Evolutionary conservation across 2,888 invertebrate species (phyloP).

Genomic region (Clunio marinus): DNA sequence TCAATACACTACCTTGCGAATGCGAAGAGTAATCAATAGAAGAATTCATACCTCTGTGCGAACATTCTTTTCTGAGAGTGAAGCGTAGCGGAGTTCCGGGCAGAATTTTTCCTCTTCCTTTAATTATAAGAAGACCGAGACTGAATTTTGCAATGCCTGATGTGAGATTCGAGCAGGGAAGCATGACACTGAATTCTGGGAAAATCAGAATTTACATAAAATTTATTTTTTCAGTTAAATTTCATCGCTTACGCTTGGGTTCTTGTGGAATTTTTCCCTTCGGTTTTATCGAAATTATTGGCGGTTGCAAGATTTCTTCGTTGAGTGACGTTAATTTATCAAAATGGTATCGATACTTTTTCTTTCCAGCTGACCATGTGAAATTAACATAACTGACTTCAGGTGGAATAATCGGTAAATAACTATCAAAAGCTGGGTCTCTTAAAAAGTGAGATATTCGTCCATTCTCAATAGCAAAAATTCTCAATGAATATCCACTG

Average conservation of each 20-base stretch:
- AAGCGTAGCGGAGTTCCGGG: conserved; percentile 83
- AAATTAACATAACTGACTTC: conserved; percentile 89
- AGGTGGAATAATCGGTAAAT: conserved; percentile 84
- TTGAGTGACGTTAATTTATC: conserved; percentile 80
- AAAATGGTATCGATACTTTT: conserved; percentile 81
- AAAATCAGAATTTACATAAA: conserved; percentile 32
- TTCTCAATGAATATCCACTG: conserved; percentile 82
- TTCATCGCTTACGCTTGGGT: conserved; percentile 65
- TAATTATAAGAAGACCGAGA: conserved; percentile 79
- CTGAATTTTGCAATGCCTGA: conserved; percentile 84
- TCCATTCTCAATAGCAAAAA: conserved; percentile 85
- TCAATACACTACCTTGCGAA: conserved; percentile 52
- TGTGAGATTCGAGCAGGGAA: conserved; percentile 82
- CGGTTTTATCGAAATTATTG: conserved; percentile 81
- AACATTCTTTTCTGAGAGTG: conserved; percentile 87
- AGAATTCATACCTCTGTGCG: conserved; percentile 78
- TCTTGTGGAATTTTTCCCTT: conserved; percentile 80
- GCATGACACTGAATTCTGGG: conserved; percentile 81
- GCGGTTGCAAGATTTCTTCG: conserved; percentile 76
- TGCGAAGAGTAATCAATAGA: conserved; percentile 41
- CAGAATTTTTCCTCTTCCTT: conserved; percentile 68
- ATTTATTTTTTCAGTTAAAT: conserved; percentile 21
- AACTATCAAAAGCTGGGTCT: conserved; percentile 85
- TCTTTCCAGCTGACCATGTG: conserved; percentile 83
- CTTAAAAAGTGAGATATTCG: conserved; percentile 78